Evolutionary conservation across 2,888 invertebrate genomes (phyloP), one percentile per base, ranked within the genome.

Genomic region (Philereme vetulata): DNA sequence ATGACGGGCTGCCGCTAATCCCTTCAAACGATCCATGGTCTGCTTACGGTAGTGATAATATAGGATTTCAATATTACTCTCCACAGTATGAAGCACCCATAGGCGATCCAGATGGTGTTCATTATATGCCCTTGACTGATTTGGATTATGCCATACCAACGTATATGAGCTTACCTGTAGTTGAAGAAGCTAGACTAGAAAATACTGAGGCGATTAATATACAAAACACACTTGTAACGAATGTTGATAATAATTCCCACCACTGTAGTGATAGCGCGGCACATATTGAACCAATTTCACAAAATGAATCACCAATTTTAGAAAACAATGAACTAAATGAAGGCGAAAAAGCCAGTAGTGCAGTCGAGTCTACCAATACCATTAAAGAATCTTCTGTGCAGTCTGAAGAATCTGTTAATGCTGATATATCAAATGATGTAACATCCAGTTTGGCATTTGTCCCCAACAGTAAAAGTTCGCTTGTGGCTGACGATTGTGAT

Each of bases 381-480:
- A 80, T 82, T 72, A 85, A 85, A 73, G 84, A 86, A 72, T 82
- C 84, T 8, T 86, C 83, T 7, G 76, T 80, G 21, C 80, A 74
- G 65, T 90, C 90, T 75, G 89, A 88, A 69, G 92, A 86, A 74
- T 92, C 92, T 36, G 74, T 86, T 35, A 89, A 85, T 71, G 90
- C 86, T 11, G 92, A 92, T 70, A 85, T 88, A 64, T 92, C 92
- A 33, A 83, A 84, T 62, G 92, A 92, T 70, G 76, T 92, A 47
- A 92, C 92, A 59, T 92, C 92, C 64, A 92, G 92, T 80, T 81
- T 92, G 74, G 92, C 92, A 43, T 90, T 90, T 73, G 71, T 91
- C 60, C 91, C 92, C 56, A 88, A 81, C 71, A 92, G 91, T 80
- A 88, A 86, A 83, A 87, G 88, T 80, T 89, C 88, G 59, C 86